Base-by-base conservation (phyloP, 2,888 invertebrate genomes). In the Patella pellucida region DNA sequence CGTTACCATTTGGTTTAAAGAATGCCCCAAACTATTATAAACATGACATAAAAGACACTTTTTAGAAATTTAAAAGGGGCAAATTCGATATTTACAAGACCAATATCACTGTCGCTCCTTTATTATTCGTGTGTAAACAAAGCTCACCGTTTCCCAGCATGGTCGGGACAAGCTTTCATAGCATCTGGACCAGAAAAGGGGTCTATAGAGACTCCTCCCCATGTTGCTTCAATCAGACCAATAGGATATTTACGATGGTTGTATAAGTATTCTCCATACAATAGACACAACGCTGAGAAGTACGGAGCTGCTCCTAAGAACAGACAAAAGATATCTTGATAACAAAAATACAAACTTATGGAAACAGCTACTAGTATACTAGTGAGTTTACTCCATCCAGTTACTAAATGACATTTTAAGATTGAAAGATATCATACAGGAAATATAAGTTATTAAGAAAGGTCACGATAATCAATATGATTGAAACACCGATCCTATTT, bases 231-330 rank as follows among this genome's bases (percentile, higher is more conserved):
- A 9, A 82, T 68, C 68, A 82, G 76, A 14, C 82, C 85, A 14
- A 86, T 76, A 5, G 86, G 85, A 70, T 81, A 78, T 4, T 76
- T 73, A 68, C 84, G 77, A 51, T 76, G 72, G 15, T 75, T 69
- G 50, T 82, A 76, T 23, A 86, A 69, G 52, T 79, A 73, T 31
- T 77, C 74, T 7, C 83, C 86, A 74, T 79, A 86, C 73, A 82
- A 75, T 81, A 83, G 85, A 69, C 86, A 86, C 19, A 86, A 79
- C 14, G 84, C 83, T 14, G 85, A 84, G 73, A 82, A 85, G 14
- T 50, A 19, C 3, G 52, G 41, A 4, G 70, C 9, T 31, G 70
- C n/a, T 41, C 14, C 74, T 74, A 62, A 41, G 27, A 69, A 27
- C 27, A 27, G 2, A 3, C 27, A 27, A 62, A 56, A 62, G 7